Evolutionary conservation across 2,113 vertebrate genomes (phyloP).

Genomic region (Motacilla alba): DNA sequence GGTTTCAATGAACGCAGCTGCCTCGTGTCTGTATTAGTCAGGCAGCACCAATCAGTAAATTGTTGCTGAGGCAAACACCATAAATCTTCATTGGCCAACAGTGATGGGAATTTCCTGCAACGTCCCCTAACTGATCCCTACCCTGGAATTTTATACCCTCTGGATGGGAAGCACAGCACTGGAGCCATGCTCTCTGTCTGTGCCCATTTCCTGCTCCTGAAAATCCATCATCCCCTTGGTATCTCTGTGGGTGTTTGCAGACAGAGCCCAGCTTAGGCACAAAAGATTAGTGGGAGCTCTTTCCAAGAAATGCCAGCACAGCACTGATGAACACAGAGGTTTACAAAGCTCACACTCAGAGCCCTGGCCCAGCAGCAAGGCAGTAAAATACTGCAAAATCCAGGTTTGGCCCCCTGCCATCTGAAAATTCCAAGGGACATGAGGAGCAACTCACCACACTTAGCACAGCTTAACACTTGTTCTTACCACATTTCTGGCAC

Average conservation of each 20-base stretch:
- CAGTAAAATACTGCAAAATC: background rate
- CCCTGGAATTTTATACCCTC: background rate
- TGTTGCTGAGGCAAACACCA: constrained; percentile 33
- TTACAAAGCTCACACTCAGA: background rate
- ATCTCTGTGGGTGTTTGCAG: background rate
- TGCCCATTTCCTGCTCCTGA: background rate
- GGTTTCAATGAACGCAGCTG: constrained; percentile 48
- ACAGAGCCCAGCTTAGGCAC: background rate
- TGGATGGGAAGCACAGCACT: background rate
- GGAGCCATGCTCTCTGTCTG: background rate
- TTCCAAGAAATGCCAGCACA: background rate
- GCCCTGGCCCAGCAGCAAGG: background rate
- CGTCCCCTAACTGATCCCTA: background rate
- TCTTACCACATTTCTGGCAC: background rate
- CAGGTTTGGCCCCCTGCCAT: background rate
- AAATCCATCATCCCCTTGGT: background rate
- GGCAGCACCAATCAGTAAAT: background rate
- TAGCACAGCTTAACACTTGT: background rate
- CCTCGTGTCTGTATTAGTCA: constrained; percentile 26
- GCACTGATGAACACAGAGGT: background rate
- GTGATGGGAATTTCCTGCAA: constrained; percentile 21
- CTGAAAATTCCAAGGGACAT: background rate
- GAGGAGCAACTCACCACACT: background rate
- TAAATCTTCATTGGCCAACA: constrained; percentile 35
- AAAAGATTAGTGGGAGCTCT: background rate